Evolutionary conservation across 1,140 invertebrate genomes (phyloP).

Genomic region (Colletes gigas): DNA sequence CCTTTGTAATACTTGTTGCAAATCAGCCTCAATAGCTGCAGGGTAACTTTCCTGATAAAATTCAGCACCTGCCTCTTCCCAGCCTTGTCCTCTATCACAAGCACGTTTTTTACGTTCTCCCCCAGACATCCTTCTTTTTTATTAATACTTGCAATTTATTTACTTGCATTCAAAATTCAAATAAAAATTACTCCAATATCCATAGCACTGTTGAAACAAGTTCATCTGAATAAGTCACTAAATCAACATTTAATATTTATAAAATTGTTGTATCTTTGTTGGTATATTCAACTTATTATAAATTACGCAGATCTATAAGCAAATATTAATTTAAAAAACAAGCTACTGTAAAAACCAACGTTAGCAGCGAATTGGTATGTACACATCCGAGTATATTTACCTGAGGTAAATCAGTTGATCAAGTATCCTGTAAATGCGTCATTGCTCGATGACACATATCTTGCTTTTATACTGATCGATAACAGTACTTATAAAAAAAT

Average conservation of each 20-base stretch:
- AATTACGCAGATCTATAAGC: neutral
- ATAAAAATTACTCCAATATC: neutral
- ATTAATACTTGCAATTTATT: conserved; percentile 1
- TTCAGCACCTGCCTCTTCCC: conserved; percentile 92
- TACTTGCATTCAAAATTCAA: conserved; percentile 6
- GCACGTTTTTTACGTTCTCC: conserved; percentile 83
- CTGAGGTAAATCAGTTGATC: conserved; percentile 19
- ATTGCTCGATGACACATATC: conserved; percentile 14
- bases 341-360: neutral
- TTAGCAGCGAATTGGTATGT: neutral
- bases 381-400: neutral
- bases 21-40: conserved; percentile 85
- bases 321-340: neutral
- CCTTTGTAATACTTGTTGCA: conserved; percentile 84
- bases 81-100: conserved; percentile 83
- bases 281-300: neutral
- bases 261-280: neutral
- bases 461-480: conserved; percentile 12
- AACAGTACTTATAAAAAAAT: conserved; percentile 28
- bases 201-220: no score
- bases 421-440: conserved; percentile 25
- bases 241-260: neutral
- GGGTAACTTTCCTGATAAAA: conserved; percentile 94
- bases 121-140: conserved; percentile 81
- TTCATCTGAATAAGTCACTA: neutral